Percentiles rank a stretch among this genome's conserved stretches.
These are phyloP conservation scores for Spodoptera picta DNA, from an alignment of 2,888 invertebrate genomes.

Conservation along the genomic window DNA sequence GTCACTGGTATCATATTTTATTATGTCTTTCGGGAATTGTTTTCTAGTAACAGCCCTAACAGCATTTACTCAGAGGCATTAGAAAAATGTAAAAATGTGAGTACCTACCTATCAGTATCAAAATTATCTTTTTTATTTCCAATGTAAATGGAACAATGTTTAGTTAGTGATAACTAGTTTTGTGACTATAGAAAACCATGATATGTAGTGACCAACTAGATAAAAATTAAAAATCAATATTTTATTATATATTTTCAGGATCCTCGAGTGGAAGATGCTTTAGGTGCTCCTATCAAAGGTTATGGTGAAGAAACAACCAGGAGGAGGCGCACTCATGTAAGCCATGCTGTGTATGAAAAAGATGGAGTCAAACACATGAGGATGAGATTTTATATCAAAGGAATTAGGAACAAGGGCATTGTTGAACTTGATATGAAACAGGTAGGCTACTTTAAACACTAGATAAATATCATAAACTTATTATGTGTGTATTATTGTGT, in stretches of 20 bases:
- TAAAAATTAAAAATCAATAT: no score
- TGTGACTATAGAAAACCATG: no score
- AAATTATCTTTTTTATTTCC: no score
- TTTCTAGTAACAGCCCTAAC: constrained; percentile 96
- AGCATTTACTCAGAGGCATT: constrained; percentile 94
- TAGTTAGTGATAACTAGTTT: no score
- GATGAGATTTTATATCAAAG: constrained; percentile 97
- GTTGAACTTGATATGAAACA: constrained; percentile 96
- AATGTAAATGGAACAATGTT: no score
- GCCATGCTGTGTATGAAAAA: constrained; percentile 92
- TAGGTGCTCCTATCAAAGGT: constrained; percentile 96
- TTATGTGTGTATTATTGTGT: no score
- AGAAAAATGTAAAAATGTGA: constrained; percentile 91
- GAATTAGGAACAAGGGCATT: constrained; percentile 93
- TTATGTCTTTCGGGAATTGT: constrained; percentile 94
- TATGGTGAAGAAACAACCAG: constrained; percentile 96
- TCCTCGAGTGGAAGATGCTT: constrained; percentile 92
- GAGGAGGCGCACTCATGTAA: constrained; percentile 94
- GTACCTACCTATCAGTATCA: constrained; percentile 41
- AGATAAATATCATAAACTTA: neutral
- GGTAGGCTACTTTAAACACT: constrained; percentile 80
- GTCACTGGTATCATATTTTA: constrained; percentile 95
- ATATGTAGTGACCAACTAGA: no score
- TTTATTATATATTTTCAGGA: constrained; percentile 80
- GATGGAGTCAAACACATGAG: constrained; percentile 94